phyloP scores from a whole-genome alignment of 2,113 vertebrate genomes.

The Planiliza haematocheilus region DNA sequence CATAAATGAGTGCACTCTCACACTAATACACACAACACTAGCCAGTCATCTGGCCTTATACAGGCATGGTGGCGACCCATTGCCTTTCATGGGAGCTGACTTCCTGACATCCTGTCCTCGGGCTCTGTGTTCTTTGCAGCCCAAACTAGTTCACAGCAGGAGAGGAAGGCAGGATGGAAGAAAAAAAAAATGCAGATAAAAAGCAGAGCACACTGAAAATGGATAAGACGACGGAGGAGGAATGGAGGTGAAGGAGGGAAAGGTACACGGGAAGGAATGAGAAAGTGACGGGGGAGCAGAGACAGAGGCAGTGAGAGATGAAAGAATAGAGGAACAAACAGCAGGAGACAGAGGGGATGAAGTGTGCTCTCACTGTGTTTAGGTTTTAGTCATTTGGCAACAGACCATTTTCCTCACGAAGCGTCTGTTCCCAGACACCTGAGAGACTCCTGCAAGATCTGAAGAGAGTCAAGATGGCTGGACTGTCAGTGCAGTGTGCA shows the following conservation, averaged over 20 bases:
- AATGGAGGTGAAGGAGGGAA: slow-evolving; percentile 8
- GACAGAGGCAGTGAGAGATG: slow-evolving; percentile 20
- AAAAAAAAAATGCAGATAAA: slow-evolving; percentile 39
- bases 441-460: slow-evolving; percentile 50
- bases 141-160: slow-evolving; percentile 48
- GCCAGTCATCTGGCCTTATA: slow-evolving; percentile 81
- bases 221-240: slow-evolving; percentile 4
- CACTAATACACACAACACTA: slow-evolving; percentile 39
- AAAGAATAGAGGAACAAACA: slow-evolving; percentile 39
- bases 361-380: slow-evolving; percentile 70
- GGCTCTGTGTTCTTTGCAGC: slow-evolving; percentile 61
- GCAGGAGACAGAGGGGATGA: slow-evolving; percentile 66
- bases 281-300: slow-evolving; percentile 28
- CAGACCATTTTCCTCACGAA: slow-evolving; percentile 57
- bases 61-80: slow-evolving; percentile 80
- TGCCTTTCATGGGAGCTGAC: slow-evolving; percentile 85
- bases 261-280: slow-evolving; percentile 19
- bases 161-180: not conserved
- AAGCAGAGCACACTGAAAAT: slow-evolving; percentile 32
- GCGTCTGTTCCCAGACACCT: slow-evolving; percentile 60
- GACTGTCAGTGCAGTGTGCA: slow-evolving; percentile 36
- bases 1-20: slow-evolving; percentile 29
- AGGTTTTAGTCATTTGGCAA: slow-evolving; percentile 65
- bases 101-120: slow-evolving; percentile 71
- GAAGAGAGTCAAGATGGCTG: slow-evolving; percentile 23